Conservation (phyloP, 2,113 vertebrate genomes). For the Podarcis raffonei region DNA sequence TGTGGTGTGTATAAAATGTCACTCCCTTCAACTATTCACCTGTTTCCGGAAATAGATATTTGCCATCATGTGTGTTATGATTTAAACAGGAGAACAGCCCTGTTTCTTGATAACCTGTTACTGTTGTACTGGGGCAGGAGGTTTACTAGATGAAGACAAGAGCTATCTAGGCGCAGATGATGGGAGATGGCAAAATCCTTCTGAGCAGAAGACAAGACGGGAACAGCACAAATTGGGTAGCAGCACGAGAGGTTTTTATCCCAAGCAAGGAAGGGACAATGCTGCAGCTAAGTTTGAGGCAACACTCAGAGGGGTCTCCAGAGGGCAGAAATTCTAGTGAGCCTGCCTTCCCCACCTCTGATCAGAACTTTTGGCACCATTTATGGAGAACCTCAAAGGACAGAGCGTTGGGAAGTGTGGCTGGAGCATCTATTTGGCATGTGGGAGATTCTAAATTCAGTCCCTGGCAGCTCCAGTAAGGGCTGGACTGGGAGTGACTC, state of each 20-base stretch:
- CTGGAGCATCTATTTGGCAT: too few relatives aligned
- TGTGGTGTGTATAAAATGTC: conserved; percentile 22
- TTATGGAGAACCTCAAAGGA: background rate
- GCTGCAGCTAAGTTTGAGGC: background rate
- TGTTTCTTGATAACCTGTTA: fast-evolving
- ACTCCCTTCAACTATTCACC: background rate
- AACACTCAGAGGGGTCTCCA: background rate
- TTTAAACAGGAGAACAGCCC: fast-evolving
- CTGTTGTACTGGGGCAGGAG: background rate
- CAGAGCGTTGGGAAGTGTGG: too few relatives aligned
- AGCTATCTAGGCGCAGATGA: background rate
- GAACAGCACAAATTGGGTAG: background rate
- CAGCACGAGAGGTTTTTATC: background rate
- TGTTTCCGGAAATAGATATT: background rate
- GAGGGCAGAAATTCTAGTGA: background rate
- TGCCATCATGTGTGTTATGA: background rate
- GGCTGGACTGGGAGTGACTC: too few relatives aligned
- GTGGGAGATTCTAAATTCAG: too few relatives aligned
- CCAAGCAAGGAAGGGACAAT: background rate
- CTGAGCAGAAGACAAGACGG: background rate
- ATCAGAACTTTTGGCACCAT: background rate
- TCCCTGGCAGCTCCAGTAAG: too few relatives aligned
- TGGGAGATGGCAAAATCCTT: background rate
- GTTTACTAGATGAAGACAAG: background rate
- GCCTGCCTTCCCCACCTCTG: background rate